Evolutionary conservation across 2,888 invertebrate species (phyloP).

Genomic region (Formica aserva): DNA sequence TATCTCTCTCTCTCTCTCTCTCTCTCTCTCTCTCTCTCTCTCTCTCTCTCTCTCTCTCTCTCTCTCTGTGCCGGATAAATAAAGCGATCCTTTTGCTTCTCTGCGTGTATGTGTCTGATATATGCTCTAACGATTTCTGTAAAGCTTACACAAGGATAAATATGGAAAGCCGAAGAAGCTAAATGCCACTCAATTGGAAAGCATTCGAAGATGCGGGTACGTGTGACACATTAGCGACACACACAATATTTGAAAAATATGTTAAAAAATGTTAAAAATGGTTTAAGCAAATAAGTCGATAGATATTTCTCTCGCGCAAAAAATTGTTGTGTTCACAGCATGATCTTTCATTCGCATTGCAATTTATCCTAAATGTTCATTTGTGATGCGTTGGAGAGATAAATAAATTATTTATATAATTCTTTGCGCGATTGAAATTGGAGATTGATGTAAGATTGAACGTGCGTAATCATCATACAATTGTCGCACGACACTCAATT

Average conservation of each 20-base stretch:
- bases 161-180: constrained; percentile 93
- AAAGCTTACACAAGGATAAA: constrained; percentile 96
- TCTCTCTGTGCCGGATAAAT: background rate
- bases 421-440: constrained; percentile 25
- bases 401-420: constrained; percentile 20
- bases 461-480: background rate
- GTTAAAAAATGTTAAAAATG: constrained; percentile 54
- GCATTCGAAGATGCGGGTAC: constrained; percentile 92
- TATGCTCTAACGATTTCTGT: constrained; percentile 86
- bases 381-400: background rate
- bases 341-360: constrained; percentile 31
- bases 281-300: constrained; percentile 46
- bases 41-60: background rate
- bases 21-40: background rate
- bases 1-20: background rate
- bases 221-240: constrained; percentile 85
- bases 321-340: constrained; percentile 29
- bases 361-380: constrained; percentile 17
- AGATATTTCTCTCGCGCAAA: constrained; percentile 26
- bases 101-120: constrained; percentile 55
- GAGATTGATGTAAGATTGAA: constrained; percentile 22
- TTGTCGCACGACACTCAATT: constrained; percentile 27
- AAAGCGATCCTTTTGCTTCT: constrained; percentile 13
- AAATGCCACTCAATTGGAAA: constrained; percentile 92
- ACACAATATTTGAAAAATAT: constrained; percentile 58